Conservation (phyloP, 1,140 invertebrate genomes). For the Zaprionus inermis region DNA sequence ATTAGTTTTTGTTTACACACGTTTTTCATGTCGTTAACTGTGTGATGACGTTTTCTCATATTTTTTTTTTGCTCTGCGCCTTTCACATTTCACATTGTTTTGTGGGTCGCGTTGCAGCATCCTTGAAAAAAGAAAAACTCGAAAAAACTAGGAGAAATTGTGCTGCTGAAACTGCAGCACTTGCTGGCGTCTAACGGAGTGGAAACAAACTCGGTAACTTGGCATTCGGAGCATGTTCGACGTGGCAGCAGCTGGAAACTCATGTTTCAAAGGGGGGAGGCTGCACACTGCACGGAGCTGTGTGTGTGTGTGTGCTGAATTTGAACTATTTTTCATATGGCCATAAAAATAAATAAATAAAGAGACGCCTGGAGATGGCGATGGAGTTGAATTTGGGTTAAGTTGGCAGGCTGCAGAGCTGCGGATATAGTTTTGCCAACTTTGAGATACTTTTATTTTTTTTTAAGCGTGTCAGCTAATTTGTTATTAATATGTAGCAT, state of each 20-base stretch:
- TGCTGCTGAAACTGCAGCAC: conserved; percentile 58
- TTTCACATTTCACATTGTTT: conserved; percentile 49
- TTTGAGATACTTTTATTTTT: background rate
- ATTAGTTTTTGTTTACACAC: conserved; percentile 81
- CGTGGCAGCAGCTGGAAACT: conserved; percentile 54
- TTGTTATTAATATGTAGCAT: too few species aligned
- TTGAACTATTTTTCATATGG: conserved; percentile 79
- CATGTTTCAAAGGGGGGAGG: conserved; percentile 37
- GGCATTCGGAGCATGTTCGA: conserved; percentile 73
- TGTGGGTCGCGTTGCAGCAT: conserved; percentile 69
- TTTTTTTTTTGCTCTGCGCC: conserved; percentile 43
- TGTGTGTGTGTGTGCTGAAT: conserved; percentile 51
- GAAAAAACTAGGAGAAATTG: conserved; percentile 4
- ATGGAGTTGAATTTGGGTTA: conserved; percentile 51
- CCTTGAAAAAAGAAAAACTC: conserved; percentile 59
- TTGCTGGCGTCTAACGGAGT: conserved; percentile 53
- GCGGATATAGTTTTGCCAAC: conserved; percentile 11
- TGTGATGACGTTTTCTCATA: conserved; percentile 56
- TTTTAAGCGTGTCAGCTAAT: too few species aligned
- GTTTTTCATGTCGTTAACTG: conserved; percentile 77
- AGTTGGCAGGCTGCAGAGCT: conserved; percentile 50
- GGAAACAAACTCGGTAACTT: conserved; percentile 50
- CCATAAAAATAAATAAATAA: conserved; percentile 75
- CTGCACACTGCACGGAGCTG: background rate
- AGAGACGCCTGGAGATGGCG: conserved; percentile 10